phyloP scores from a whole-genome alignment of 2,797 vertebrate species.

The Chrysocyon brachyurus region DNA sequence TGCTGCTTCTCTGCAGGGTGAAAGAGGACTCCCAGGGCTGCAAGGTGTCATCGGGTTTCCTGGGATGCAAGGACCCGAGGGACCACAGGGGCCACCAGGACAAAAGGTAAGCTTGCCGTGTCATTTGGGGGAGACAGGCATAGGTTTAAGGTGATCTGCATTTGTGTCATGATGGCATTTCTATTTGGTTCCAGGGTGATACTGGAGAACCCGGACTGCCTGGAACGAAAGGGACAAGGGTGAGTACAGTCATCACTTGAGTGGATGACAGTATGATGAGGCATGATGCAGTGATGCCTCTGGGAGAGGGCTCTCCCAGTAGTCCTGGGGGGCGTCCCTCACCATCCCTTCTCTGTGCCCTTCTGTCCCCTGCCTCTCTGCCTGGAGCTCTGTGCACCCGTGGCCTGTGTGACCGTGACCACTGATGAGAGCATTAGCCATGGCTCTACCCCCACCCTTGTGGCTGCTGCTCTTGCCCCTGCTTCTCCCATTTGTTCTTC shows the following conservation, averaged over 20 bases:
- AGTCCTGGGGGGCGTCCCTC: neutral
- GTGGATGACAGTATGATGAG: accelerated
- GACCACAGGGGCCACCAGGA: conserved; percentile 93
- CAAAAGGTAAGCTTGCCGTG: conserved; percentile 90
- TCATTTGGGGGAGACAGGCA: accelerated
- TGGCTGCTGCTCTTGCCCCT: neutral
- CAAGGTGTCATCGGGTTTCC: conserved; percentile 98
- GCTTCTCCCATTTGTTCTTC: neutral
- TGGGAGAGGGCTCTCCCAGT: neutral
- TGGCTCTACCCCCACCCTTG: accelerated
- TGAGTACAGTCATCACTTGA: conserved; percentile 86
- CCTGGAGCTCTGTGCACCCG: accelerated
- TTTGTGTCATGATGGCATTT: neutral
- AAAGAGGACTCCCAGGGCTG: conserved; percentile 95
- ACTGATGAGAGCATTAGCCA: neutral
- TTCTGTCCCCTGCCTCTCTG: neutral
- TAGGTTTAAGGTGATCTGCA: neutral
- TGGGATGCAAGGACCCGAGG: conserved; percentile 97
- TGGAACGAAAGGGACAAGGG: conserved; percentile 96
- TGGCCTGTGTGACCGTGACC: accelerated
- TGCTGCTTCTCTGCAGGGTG: conserved; percentile 90
- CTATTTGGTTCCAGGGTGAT: conserved; percentile 91
- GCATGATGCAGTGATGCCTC: accelerated
- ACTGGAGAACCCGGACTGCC: conserved; percentile 92
- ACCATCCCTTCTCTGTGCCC: no score